Conservation (phyloP, 2,113 vertebrate species). For the Lonchura striata region DNA sequence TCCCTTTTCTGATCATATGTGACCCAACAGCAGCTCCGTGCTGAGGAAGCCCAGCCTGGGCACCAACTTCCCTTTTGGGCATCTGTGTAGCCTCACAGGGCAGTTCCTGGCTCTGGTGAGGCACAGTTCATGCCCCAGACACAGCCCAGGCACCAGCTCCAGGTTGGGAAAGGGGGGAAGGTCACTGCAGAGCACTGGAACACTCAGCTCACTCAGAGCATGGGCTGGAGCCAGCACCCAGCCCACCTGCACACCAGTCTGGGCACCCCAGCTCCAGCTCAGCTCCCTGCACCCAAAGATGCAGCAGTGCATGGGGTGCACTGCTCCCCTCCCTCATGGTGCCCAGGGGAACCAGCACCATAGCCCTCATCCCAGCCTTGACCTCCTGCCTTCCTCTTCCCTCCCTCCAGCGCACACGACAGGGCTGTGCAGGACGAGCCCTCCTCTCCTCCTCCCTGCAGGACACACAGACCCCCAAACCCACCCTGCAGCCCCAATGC, state of each 20-base stretch:
- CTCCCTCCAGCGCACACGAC: fast-evolving
- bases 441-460: background rate
- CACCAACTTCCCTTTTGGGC: background rate
- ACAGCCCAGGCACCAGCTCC: background rate
- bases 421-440: background rate
- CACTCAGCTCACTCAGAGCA: fast-evolving
- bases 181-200: background rate
- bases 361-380: fast-evolving
- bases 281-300: background rate
- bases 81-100: fast-evolving
- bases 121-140: background rate
- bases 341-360: background rate
- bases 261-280: background rate
- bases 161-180: fast-evolving
- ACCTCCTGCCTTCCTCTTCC: background rate
- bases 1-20: fast-evolving
- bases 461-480: background rate
- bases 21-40: background rate
- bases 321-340: background rate
- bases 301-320: too few species aligned
- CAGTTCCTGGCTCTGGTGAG: background rate
- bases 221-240: background rate
- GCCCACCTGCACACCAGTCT: background rate
- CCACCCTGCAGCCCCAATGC: too few species aligned
- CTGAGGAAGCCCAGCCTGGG: background rate